Conservation (phyloP, 2,888 invertebrate genomes). For the Entomobrya multifasciata region DNA sequence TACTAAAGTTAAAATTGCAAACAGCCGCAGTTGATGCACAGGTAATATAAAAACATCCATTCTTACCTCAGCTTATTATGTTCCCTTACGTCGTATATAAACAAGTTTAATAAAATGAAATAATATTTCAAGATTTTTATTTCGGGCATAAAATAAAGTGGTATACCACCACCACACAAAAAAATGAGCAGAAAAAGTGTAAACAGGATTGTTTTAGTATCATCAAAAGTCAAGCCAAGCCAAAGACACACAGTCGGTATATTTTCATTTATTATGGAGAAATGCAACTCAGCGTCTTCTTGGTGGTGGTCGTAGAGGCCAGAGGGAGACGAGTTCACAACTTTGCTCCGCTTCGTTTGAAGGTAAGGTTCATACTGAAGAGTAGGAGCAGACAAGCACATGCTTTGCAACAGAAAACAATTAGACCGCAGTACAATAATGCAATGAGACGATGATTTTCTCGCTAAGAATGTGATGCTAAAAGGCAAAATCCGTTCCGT, state of each 20-base stretch:
- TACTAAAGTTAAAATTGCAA: neutral
- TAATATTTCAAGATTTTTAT: constrained; percentile 25
- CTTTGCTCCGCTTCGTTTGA: constrained; percentile 7
- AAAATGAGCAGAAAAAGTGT: constrained; percentile 9
- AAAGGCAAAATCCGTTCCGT: constrained; percentile 61
- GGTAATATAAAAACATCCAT: neutral
- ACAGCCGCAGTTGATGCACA: neutral
- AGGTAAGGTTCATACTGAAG: constrained; percentile 32
- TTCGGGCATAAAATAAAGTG: constrained; percentile 31
- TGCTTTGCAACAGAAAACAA: constrained; percentile 50
- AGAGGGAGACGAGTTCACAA: neutral
- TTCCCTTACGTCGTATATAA: neutral
- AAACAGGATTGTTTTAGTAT: constrained; percentile 7
- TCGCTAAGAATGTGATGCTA: neutral
- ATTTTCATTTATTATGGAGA: neutral
- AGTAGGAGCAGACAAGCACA: constrained; percentile 28
- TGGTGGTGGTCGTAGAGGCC: neutral
- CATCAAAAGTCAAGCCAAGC: neutral
- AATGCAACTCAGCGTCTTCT: constrained; percentile 16
- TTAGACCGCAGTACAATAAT: constrained; percentile 27
- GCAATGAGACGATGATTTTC: constrained; percentile 2
- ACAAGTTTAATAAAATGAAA: constrained; percentile 1
- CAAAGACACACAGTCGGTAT: neutral
- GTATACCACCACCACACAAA: constrained; percentile 26
- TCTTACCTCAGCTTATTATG: neutral